Conservation (phyloP, 2,113 vertebrate species). For the Ardeotis arabs region DNA sequence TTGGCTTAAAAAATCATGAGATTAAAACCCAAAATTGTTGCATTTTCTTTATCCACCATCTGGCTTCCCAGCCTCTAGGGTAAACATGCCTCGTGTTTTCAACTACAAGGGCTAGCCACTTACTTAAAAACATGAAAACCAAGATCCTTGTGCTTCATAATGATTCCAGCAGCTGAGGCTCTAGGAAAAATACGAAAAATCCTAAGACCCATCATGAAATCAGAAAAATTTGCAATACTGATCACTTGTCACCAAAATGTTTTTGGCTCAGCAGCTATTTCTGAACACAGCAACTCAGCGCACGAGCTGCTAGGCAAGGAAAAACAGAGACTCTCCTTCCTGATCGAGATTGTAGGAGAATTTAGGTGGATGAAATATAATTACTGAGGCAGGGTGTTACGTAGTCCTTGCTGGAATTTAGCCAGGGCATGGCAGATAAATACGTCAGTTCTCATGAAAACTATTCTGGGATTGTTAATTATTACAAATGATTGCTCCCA, state of each 20-base stretch:
- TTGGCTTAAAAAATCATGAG: slow-evolving; percentile 58
- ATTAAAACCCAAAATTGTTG: slow-evolving; percentile 67
- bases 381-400: not conserved
- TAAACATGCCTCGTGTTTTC: slow-evolving; percentile 47
- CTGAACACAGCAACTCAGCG: not conserved
- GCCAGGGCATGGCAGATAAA: slow-evolving; percentile 32
- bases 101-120: slow-evolving; percentile 44
- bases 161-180: not conserved
- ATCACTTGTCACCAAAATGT: not conserved
- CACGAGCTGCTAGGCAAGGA: not conserved
- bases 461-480: slow-evolving; percentile 40
- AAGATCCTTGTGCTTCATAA: slow-evolving; percentile 20
- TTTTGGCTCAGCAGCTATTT: not conserved
- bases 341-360: not conserved
- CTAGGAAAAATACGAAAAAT: not conserved
- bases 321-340: not conserved
- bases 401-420: slow-evolving; percentile 21
- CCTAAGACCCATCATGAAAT: not conserved
- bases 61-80: slow-evolving; percentile 59
- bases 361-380: not conserved
- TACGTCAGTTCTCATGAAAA: slow-evolving; percentile 1
- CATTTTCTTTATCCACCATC: slow-evolving; percentile 67
- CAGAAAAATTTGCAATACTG: not conserved
- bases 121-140: slow-evolving; percentile 49
- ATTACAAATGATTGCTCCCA: not conserved